phyloP scores from a whole-genome alignment of 2,888 invertebrate genomes.

The Scaptomyza reducta region DNA sequence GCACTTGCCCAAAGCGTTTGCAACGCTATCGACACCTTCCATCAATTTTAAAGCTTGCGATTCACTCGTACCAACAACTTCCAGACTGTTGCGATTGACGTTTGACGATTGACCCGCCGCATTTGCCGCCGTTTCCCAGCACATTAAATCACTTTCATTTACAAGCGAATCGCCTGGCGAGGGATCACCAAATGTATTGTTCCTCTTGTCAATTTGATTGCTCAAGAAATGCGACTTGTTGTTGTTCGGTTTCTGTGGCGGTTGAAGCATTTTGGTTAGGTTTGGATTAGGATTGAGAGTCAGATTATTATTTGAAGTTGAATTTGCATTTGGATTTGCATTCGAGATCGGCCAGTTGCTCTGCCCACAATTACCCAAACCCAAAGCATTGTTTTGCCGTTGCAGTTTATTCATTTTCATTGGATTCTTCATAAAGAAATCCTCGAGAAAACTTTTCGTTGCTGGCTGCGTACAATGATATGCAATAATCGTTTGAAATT shows the following conservation, averaged over 20 bases:
- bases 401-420: slow-evolving; percentile 94
- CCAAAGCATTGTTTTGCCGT: slow-evolving; percentile 87
- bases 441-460: slow-evolving; percentile 96
- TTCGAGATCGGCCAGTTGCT: slow-evolving; percentile 30
- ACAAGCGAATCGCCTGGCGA: slow-evolving; percentile 49
- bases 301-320: slow-evolving; percentile 22
- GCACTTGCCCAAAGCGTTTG: slow-evolving; percentile 52
- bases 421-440: slow-evolving; percentile 91
- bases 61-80: slow-evolving; percentile 46
- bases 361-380: slow-evolving; percentile 49
- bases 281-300: slow-evolving; percentile 30
- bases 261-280: slow-evolving; percentile 40
- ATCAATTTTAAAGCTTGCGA: slow-evolving; percentile 59
- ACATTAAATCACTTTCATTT: slow-evolving; percentile 85
- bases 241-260: slow-evolving; percentile 42
- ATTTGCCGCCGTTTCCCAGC: slow-evolving; percentile 86
- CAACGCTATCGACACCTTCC: slow-evolving; percentile 59
- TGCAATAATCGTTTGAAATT: slow-evolving; percentile 95
- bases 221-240: slow-evolving; percentile 49
- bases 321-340: slow-evolving; percentile 22
- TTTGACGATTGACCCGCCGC: slow-evolving; percentile 1
- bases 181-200: slow-evolving; percentile 42
- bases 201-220: slow-evolving; percentile 46
- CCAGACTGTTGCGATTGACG: slow-evolving; percentile 72
- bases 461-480: slow-evolving; percentile 98